A percentile compares a stretch with the other conserved stretches of the same genome.
phyloP scores from a whole-genome alignment of 2,113 vertebrate genomes.

The Vimba vimba region DNA sequence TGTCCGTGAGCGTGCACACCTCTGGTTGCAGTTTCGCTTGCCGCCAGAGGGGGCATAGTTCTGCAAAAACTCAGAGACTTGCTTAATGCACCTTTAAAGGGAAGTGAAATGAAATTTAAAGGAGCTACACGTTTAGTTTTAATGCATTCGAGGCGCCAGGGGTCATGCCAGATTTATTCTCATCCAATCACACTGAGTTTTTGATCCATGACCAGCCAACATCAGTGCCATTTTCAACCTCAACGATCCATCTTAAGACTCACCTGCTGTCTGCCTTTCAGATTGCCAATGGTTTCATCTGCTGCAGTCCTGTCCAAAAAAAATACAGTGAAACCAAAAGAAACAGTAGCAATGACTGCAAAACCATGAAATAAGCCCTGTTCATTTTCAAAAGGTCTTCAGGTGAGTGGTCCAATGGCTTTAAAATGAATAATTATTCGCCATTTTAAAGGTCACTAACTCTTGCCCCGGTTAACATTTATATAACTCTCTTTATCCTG shows the following conservation, averaged over 20 bases:
- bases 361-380: background rate
- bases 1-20: too few species aligned
- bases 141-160: constrained; percentile 62
- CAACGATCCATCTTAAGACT: constrained; percentile 57
- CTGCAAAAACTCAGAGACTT: too few species aligned
- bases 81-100: too few species aligned
- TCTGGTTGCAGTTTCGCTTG: too few species aligned
- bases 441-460: constrained; percentile 54
- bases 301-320: background rate
- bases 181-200: constrained; percentile 62
- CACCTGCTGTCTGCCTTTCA: constrained; percentile 28
- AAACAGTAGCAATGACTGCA: background rate
- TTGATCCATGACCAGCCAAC: constrained; percentile 73
- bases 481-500: constrained; percentile 47
- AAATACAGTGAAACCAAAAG: background rate
- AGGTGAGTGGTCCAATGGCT: constrained; percentile 35
- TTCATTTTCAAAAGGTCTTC: constrained; percentile 22
- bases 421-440: constrained; percentile 52
- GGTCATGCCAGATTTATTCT: constrained; percentile 66
- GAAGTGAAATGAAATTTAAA: constrained; percentile 14
- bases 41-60: too few species aligned
- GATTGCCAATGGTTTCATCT: background rate
- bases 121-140: constrained; percentile 57
- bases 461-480: constrained; percentile 35
- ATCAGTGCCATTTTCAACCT: constrained; percentile 64